These are phyloP conservation scores for Andrena chrysosceles DNA, from an alignment of 2,888 invertebrate species.

Conservation along the genomic window DNA sequence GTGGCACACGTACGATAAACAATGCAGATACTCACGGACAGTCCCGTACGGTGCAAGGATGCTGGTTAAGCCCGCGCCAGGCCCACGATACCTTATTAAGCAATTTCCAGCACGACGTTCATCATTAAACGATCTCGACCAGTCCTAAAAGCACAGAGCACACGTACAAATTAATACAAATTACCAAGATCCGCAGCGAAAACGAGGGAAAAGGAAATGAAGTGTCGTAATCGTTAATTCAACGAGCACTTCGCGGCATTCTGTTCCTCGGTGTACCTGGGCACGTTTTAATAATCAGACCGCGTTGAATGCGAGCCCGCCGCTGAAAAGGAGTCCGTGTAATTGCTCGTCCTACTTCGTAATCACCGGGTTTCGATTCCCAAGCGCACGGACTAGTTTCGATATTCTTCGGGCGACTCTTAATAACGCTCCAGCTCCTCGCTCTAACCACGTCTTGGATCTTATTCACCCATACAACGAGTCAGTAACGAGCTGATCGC, in stretches of 20 bases:
- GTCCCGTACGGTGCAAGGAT: background rate
- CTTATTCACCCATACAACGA: slow-evolving; percentile 40
- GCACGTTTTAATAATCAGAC: slow-evolving; percentile 43
- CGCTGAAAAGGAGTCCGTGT: slow-evolving; percentile 40
- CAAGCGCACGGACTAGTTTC: slow-evolving; percentile 27
- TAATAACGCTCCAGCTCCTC: slow-evolving; percentile 40
- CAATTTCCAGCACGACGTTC: slow-evolving; percentile 42
- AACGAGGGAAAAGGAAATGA: background rate
- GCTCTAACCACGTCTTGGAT: slow-evolving; percentile 24
- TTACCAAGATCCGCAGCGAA: slow-evolving; percentile 33
- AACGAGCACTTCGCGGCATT: background rate
- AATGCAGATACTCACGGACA: background rate
- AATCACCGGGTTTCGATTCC: slow-evolving; percentile 41
- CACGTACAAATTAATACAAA: slow-evolving; percentile 49
- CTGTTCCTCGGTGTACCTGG: background rate
- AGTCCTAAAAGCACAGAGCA: slow-evolving; percentile 8
- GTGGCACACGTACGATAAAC: background rate
- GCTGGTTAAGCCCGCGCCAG: slow-evolving; percentile 12
- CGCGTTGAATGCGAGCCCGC: slow-evolving; percentile 10
- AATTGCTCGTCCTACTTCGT: slow-evolving; percentile 55
- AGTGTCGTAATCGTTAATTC: slow-evolving; percentile 51
- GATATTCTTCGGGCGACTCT: slow-evolving; percentile 25
- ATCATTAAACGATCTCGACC: slow-evolving; percentile 42
- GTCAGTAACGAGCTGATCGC: slow-evolving; percentile 26
- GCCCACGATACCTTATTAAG: slow-evolving; percentile 50